These are phyloP conservation scores for Graphium colonna DNA, from an alignment of 2,888 invertebrate species.

Conservation along the genomic window DNA sequence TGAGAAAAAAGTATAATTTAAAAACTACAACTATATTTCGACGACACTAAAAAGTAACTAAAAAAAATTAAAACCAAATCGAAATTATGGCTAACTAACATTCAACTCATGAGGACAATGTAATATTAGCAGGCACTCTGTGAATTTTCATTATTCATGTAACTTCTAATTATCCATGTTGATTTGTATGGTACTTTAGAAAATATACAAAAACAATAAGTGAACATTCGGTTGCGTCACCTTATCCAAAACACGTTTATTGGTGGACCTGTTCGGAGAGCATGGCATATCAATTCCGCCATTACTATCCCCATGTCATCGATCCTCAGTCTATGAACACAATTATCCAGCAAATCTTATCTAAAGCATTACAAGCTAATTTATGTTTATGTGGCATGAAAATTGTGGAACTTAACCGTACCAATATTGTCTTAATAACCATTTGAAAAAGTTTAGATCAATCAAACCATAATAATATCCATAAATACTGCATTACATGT, in stretches of 20 bases:
- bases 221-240: slow-evolving; percentile 37
- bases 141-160: slow-evolving; percentile 66
- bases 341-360: slow-evolving; percentile 77
- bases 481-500: slow-evolving; percentile 30
- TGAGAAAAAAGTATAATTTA: slow-evolving; percentile 55
- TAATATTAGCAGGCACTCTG: slow-evolving; percentile 72
- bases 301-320: slow-evolving; percentile 19
- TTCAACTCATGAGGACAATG: slow-evolving; percentile 65
- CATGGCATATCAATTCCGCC: neutral
- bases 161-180: slow-evolving; percentile 55
- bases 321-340: slow-evolving; percentile 76
- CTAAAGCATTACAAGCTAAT: slow-evolving; percentile 79
- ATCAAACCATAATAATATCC: slow-evolving; percentile 24
- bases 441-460: neutral
- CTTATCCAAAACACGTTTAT: slow-evolving; percentile 31
- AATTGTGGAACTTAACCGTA: slow-evolving; percentile 60
- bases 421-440: slow-evolving; percentile 43
- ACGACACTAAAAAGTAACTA: slow-evolving; percentile 61
- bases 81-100: slow-evolving; percentile 71
- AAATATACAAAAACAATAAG: slow-evolving; percentile 61
- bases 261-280: slow-evolving; percentile 1
- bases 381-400: slow-evolving; percentile 76
- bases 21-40: slow-evolving; percentile 69
- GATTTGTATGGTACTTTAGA: slow-evolving; percentile 45
- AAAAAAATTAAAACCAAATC: slow-evolving; percentile 58